Evolutionary conservation across 2,888 invertebrate genomes (phyloP).

Genomic region (Cerastoderma edule): DNA sequence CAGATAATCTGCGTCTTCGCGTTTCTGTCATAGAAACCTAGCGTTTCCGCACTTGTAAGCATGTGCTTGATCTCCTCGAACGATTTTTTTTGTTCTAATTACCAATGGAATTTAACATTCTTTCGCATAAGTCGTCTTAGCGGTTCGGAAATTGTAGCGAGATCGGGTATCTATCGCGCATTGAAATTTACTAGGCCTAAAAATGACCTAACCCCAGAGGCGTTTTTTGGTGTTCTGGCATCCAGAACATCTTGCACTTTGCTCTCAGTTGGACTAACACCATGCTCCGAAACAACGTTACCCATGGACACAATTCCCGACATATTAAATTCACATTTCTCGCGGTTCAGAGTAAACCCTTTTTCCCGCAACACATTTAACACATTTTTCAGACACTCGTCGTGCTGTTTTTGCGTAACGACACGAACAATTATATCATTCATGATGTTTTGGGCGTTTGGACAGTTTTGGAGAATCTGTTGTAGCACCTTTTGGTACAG

Average conservation of each 20-base stretch:
- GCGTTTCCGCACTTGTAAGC: conserved; percentile 19
- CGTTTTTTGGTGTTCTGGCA: conserved; percentile 36
- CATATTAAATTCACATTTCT: conserved; percentile 61
- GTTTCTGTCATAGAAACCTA: conserved; percentile 10
- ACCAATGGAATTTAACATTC: conserved; percentile 32
- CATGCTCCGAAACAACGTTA: conserved; percentile 37
- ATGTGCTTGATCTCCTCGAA: conserved; percentile 30
- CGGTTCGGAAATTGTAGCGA: conserved; percentile 50
- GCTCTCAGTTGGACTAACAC: conserved; percentile 35
- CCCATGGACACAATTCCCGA: conserved; percentile 46
- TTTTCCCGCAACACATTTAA: conserved; percentile 44
- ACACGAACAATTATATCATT: conserved; percentile 58
- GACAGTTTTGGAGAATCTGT: conserved; percentile 32
- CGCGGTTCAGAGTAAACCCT: conserved; percentile 54
- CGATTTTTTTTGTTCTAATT: conserved; percentile 27
- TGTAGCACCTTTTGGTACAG: conserved; percentile 38
- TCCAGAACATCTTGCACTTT: conserved; percentile 43
- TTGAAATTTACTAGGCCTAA: conserved; percentile 54
- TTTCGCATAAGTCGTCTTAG: conserved; percentile 32
- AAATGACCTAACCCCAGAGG: conserved; percentile 48
- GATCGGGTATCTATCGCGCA: conserved; percentile 42
- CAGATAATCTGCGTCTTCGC: not conserved
- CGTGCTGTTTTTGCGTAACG: conserved; percentile 44
- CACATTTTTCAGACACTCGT: conserved; percentile 33
- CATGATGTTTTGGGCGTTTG: conserved; percentile 31